Base-by-base conservation (phyloP, 2,797 vertebrate genomes). In the Eulemur rubriventer region DNA sequence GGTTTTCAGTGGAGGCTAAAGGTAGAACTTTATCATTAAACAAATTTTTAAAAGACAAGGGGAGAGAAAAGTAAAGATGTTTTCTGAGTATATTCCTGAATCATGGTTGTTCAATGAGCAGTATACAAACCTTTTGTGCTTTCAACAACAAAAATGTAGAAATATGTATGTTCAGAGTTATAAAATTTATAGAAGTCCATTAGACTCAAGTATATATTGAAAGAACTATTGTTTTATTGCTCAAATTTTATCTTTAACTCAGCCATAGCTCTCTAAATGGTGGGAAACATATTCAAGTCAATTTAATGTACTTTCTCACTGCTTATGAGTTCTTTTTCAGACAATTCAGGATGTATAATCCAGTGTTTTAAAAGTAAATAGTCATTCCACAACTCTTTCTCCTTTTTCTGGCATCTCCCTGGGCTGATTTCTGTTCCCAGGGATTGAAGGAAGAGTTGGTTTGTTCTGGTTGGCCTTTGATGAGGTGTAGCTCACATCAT, bases 131-230 rank as follows among this genome's bases (percentile, higher is more conserved):
- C 2, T 46, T 78, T 73, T 91, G 16, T 95, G n/a, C 33, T 89
- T 80, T 93, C 46, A 94, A 83, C 3, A 75, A 85, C 11, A 91
- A 93, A 96, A 75, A 46, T 87, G n/a, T 48, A 35, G 48, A 87
- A 65, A 35, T 76, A 95, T 24, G 3, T 52, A 75, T 52, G 6
- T 67, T 96, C 33, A 52, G 26, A 76, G 9, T 20, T 20, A 43
- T 86, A 48, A 96, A 87, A 80, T 78, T 73, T 79, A 79, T 0
- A 72, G 28, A 1, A 82, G 48, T 82, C 30, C 8, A 35, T 67
- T 67, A 86, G 26, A 91, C 33, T 61, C 33, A 50, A 73, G 9
- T 90, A 22, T 38, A 13, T 73, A 38, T 8, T 75, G 30, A 87
- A 91, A 72, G 13, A 80, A 83, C 65, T 65, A 18, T 50, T 50